Evolutionary conservation across 2,888 invertebrate species (phyloP).

Genomic region (Andrena bucephala): DNA sequence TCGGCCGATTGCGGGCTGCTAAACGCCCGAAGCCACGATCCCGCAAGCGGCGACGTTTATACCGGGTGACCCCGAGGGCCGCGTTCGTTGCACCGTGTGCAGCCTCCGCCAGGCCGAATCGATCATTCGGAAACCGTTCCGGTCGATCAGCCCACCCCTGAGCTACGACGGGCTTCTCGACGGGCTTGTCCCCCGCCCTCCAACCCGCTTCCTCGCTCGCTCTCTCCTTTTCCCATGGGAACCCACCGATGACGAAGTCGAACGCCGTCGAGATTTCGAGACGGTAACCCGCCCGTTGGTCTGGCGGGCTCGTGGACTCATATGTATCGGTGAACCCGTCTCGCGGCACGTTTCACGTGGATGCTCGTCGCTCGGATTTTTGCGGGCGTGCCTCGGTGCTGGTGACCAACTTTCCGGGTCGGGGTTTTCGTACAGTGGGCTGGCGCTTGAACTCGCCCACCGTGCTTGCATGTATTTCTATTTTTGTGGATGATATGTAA

Average conservation of each 20-base stretch:
- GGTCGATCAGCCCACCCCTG: constrained; percentile 61
- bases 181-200: constrained; percentile 8
- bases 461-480: neutral
- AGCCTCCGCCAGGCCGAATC: constrained; percentile 61
- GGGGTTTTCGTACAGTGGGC: neutral
- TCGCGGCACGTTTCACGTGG: constrained; percentile 3
- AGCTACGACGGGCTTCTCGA: constrained; percentile 45
- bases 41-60: constrained; percentile 78
- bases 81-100: constrained; percentile 69
- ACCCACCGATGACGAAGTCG: constrained; percentile 26
- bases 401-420: constrained; percentile 2
- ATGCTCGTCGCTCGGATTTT: constrained; percentile 1
- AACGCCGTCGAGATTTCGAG: constrained; percentile 14
- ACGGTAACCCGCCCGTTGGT: constrained; percentile 8
- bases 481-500: neutral
- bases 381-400: neutral
- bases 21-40: constrained; percentile 81
- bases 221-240: constrained; percentile 10
- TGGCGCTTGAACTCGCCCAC: neutral
- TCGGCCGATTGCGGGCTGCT: constrained; percentile 81
- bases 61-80: constrained; percentile 78
- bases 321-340: constrained; percentile 2
- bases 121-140: constrained; percentile 68
- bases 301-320: neutral
- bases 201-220: neutral